phyloP scores from a whole-genome alignment of 2,888 invertebrate genomes.

The Marasmarcha lunaedactyla region DNA sequence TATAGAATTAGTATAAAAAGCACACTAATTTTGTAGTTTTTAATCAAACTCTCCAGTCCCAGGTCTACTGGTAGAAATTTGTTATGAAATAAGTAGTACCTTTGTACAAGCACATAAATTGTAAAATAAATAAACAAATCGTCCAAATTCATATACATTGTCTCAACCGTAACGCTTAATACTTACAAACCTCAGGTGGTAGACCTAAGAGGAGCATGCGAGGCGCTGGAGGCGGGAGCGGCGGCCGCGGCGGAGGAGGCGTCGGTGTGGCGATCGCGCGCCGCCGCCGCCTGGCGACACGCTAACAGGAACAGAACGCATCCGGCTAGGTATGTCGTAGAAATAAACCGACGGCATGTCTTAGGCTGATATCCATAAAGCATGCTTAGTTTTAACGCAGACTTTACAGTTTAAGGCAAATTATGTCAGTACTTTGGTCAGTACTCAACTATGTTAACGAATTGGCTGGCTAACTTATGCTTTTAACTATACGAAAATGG shows the following conservation, averaged over 20 bases:
- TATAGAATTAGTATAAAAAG: too few species aligned
- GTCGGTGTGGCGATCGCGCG: conserved; percentile 77
- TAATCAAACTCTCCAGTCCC: too few species aligned
- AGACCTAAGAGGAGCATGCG: conserved; percentile 80
- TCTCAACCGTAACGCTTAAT: too few species aligned
- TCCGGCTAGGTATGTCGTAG: conserved; percentile 36
- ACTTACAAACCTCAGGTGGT: conserved; percentile 60
- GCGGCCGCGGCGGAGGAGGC: conserved; percentile 78
- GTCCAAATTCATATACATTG: too few species aligned
- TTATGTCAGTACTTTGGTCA: background rate
- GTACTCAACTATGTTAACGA: too few species aligned
- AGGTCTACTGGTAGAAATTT: too few species aligned
- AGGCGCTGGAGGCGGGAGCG: conserved; percentile 80
- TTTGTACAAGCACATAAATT: too few species aligned
- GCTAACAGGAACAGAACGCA: conserved; percentile 74
- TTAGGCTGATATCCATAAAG: background rate
- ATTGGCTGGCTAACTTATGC: too few species aligned
- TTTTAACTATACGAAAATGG: too few species aligned
- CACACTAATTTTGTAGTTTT: too few species aligned
- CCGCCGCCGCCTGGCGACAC: conserved; percentile 73
- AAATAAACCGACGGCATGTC: background rate
- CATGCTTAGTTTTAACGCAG: background rate
- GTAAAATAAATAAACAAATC: too few species aligned
- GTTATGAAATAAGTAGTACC: too few species aligned
- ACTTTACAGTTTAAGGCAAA: background rate